Evolutionary conservation across 2,113 vertebrate species (phyloP).

Genomic region (Tupaia tana): DNA sequence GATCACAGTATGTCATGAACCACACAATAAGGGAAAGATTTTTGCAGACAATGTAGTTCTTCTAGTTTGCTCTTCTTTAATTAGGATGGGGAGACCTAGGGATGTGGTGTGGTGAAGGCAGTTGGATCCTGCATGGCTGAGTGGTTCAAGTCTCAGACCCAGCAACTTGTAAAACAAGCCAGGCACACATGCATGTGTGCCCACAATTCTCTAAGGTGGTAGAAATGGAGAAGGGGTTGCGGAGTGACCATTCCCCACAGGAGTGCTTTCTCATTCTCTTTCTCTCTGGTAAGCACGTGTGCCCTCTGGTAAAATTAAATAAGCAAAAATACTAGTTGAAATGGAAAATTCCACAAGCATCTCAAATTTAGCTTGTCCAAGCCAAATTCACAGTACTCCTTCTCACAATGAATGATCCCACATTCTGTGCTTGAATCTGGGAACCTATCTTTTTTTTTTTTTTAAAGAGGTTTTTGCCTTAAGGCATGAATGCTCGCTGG

Average conservation of each 20-base stretch:
- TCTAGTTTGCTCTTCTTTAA: conserved; percentile 18
- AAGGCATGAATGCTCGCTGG: too few relatives aligned
- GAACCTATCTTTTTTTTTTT: not conserved
- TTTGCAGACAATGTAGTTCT: conserved; percentile 2
- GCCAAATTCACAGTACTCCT: not conserved
- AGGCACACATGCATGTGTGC: too few relatives aligned
- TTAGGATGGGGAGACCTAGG: not conserved
- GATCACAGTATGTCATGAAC: not conserved
- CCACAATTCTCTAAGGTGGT: too few relatives aligned
- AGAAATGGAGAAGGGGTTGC: too few relatives aligned
- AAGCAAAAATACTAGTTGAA: not conserved
- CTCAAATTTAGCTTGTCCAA: conserved; percentile 3
- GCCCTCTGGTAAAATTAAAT: too few relatives aligned
- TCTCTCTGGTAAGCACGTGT: too few relatives aligned
- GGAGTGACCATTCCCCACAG: too few relatives aligned
- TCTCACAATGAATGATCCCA: not conserved
- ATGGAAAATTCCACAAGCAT: not conserved
- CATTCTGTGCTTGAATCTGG: not conserved
- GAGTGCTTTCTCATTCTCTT: too few relatives aligned
- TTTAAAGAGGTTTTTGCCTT: too few relatives aligned
- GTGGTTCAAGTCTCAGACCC: too few relatives aligned
- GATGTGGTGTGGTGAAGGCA: not conserved
- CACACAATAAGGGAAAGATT: conserved; percentile 23
- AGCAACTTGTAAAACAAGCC: too few relatives aligned
- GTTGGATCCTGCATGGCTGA: too few relatives aligned